Evolutionary conservation across 2,888 invertebrate genomes (phyloP).

Genomic region (Melitaea athalia): DNA sequence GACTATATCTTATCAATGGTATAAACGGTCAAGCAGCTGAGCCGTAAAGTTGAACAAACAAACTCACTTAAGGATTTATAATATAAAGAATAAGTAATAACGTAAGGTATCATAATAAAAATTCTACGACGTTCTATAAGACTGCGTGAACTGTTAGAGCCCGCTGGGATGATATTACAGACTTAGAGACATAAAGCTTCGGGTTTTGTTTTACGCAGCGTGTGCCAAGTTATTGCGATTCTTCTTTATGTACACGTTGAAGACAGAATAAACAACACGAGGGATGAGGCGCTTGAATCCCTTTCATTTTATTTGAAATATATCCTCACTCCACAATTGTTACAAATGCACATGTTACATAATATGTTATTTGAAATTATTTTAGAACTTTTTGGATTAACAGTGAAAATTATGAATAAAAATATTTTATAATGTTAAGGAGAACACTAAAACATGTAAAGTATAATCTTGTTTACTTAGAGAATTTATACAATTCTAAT

Average conservation of each 20-base stretch:
- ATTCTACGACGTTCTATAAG: conserved; percentile 33
- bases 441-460: no score
- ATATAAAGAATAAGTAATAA: conserved; percentile 19
- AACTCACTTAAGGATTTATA: background rate
- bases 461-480: no score
- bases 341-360: background rate
- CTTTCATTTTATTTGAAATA: conserved; percentile 5
- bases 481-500: no score
- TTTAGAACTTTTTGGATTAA: no score
- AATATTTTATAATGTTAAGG: no score
- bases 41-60: no score
- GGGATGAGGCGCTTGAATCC: background rate
- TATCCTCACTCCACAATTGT: background rate
- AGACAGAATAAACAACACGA: conserved; percentile 19
- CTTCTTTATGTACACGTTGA: conserved; percentile 38
- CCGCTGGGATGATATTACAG: conserved; percentile 40
- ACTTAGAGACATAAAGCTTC: conserved; percentile 37
- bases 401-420: no score
- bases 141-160: conserved; percentile 30
- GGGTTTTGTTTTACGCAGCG: conserved; percentile 38
- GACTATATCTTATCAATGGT: no score
- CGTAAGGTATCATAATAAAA: conserved; percentile 32
- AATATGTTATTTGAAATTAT: background rate
- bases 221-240: conserved; percentile 41
- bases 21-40: no score